phyloP scores from a whole-genome alignment of 2,113 vertebrate genomes.

The Scortum barcoo region DNA sequence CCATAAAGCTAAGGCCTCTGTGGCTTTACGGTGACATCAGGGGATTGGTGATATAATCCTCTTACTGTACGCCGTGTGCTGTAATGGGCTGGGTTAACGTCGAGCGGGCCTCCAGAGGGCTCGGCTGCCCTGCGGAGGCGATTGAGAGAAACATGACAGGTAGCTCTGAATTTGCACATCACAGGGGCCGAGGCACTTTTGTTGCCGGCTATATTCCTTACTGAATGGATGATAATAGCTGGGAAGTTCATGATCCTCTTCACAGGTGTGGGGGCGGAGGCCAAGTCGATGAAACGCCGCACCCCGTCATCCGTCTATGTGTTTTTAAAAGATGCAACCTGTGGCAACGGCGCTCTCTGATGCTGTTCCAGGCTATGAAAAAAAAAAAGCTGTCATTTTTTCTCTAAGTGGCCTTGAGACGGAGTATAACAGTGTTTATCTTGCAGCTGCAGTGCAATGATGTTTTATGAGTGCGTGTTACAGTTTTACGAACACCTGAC shows the following conservation, averaged over 20 bases:
- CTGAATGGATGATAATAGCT: constrained; percentile 55
- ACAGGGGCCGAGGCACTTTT: constrained; percentile 24
- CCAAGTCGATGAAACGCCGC: constrained; percentile 11
- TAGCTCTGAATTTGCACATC: constrained; percentile 34
- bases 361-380: not conserved
- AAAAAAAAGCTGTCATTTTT: not conserved
- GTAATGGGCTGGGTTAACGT: constrained; percentile 41
- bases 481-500: constrained; percentile 53
- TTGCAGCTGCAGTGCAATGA: constrained; percentile 28
- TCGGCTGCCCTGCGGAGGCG: not conserved
- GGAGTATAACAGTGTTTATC: constrained; percentile 44
- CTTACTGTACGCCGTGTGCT: constrained; percentile 60
- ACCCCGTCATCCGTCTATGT: constrained; percentile 22
- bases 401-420: constrained; percentile 46
- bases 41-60: constrained; percentile 79
- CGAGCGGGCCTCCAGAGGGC: constrained; percentile 30
- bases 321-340: constrained; percentile 39
- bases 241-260: constrained; percentile 53
- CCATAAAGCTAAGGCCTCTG: constrained; percentile 47
- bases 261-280: constrained; percentile 11
- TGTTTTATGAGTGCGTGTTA: constrained; percentile 62
- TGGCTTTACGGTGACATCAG: constrained; percentile 70
- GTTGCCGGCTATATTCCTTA: constrained; percentile 45
- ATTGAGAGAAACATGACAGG: constrained; percentile 19
- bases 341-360: not conserved